Base-by-base conservation (phyloP, 2,888 invertebrate species). In the Thecocarcelia acutangulata region DNA sequence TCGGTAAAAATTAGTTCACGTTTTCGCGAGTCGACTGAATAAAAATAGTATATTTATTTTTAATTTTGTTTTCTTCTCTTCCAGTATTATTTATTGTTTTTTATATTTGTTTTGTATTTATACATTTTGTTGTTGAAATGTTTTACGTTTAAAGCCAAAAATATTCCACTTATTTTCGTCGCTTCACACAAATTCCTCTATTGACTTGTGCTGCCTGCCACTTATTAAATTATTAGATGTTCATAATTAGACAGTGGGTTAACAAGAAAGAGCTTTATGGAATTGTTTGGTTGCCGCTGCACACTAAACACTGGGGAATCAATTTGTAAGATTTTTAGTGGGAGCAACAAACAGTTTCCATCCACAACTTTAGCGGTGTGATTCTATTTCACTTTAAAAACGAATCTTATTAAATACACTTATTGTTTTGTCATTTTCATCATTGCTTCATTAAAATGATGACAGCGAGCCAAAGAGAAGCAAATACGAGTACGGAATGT, bases 271-370 rank as follows among this genome's bases (percentile, higher is more conserved):
- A 37, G 44, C 37, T 64, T 28, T 12, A 46, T n/a, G 48, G 40
- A 77, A 56, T 42, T 66, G n/a, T 54, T 68, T 46, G 52, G 48
- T 72, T 66, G 59, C 66, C 52, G 66, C 52, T 54, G 40, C 46
- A 66, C 52, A 73, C 37, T 9, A 46, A 28, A 52, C 78, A 52
- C 72, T 73, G 3, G 78, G 78, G 78, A 79, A 73, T 79, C 52
- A 54, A 40, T 58, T 66, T 24, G 28, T 8, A 28, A 28, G 19
- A 63, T 61, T 17, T 73, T 73, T 73, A 52, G 72, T 79, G 78
- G 72, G 78, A 66, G 78, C 73, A 37, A 24, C 15, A 15, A 12
- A 11, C 13, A 40, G 17, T 8, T 42, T 17, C 11, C 12, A 37
- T 15, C n/a, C 3, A 19, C 21, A 4, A 3, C 28, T 15, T 9